Base-by-base conservation (phyloP, 2,113 vertebrate species). In the Uropsilus gracilis region DNA sequence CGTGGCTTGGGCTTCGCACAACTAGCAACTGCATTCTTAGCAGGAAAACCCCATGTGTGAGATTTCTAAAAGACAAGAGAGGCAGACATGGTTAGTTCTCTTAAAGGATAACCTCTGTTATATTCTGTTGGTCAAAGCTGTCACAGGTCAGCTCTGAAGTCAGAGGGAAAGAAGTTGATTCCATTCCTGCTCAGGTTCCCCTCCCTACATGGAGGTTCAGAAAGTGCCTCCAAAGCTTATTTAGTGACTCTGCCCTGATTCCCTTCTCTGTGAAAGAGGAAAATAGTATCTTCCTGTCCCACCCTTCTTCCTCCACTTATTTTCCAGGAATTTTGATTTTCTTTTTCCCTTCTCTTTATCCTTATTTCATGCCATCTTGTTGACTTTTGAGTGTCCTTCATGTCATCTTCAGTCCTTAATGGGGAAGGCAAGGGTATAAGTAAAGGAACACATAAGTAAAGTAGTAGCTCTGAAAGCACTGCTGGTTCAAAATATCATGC, bases 361-460 rank as follows among this genome's bases (percentile, higher is more conserved):
- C 77, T 48, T 90, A 75, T 88, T 93, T 93, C 55, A 53, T 53
- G 37, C 55, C 28, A 17, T 59, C 22, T 55, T 78, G 34, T 80
- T 17, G 46, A 71, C 39, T 78, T 83, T 46, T 77, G 3, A 90
- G 50, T 80, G 57, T 93, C 83, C 57, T 85, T 84, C 68, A 91
- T 73, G 42, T 71, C 76, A 90, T 64, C 81, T 89, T 77, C 46
- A 39, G 53, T 66, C 82, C 37, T 93, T 22, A 30, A 46, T 57
- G 46, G 30, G 83, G 71, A 87, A 87, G 24, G 8, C 24, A 81
- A 71, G 68, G 24, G 26, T 26, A 48, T 53, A 85, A 81, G 42
- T 48, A 50, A 61, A 86, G 24, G 63, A 77, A 46, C 9, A 72
- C 44, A 64, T 55, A 64, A 86, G 50, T 82, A 86, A 86, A 92